Evolutionary conservation across 2,797 vertebrate genomes (phyloP).

Genomic region (Sciurus carolinensis): DNA sequence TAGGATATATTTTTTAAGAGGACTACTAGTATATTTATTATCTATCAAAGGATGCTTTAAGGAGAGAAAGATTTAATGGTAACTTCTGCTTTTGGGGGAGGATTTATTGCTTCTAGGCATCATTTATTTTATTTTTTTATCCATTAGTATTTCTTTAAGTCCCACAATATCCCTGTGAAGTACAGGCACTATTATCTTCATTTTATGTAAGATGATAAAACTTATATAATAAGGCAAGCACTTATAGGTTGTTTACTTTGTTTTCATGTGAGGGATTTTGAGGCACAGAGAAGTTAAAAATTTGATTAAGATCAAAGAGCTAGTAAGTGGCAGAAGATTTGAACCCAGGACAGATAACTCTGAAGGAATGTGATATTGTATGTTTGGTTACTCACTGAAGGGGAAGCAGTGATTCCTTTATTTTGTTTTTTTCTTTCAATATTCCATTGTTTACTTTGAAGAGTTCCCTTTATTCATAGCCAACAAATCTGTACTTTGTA

Average conservation of each 20-base stretch:
- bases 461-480: not conserved
- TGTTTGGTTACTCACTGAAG: not conserved
- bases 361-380: not conserved
- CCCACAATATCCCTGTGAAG: not conserved
- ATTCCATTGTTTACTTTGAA: slow-evolving; percentile 19
- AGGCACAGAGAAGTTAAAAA: slow-evolving; percentile 48
- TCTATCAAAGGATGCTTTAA: not conserved
- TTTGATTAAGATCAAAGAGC: slow-evolving; percentile 32
- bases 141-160: not conserved
- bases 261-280: slow-evolving; percentile 54
- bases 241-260: not conserved
- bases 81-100: not conserved
- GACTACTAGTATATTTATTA: not conserved
- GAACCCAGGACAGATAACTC: not conserved
- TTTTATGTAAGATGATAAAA: not conserved
- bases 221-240: not conserved
- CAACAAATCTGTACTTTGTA: slow-evolving; percentile 42
- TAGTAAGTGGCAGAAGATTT: not conserved
- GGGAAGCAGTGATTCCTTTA: not conserved
- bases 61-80: not conserved
- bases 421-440: not conserved
- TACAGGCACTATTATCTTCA: not conserved
- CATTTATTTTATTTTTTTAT: not conserved
- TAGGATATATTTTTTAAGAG: slow-evolving; percentile 31
- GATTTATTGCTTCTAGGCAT: slow-evolving; percentile 1